phyloP scores from a whole-genome alignment of 1,140 invertebrate species.

The Brachionus asplanchnoidis region DNA sequence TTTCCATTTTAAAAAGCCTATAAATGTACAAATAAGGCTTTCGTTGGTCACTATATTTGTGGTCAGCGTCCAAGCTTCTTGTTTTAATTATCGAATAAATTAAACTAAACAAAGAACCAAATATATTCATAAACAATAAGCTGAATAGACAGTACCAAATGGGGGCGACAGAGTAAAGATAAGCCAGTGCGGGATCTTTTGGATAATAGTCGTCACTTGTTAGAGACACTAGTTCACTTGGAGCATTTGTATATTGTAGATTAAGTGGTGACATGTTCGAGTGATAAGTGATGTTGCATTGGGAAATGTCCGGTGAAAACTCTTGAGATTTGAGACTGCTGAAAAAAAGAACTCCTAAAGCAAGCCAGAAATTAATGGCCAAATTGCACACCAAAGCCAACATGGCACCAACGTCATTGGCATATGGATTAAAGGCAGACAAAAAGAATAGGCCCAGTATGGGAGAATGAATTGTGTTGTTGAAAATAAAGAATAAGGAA shows the following conservation, averaged over 20 bases:
- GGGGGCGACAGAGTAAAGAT: not conserved
- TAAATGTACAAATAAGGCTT: slow-evolving; percentile 2
- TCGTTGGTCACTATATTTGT: not conserved
- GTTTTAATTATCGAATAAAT: slow-evolving; percentile 6
- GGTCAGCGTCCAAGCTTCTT: not conserved
- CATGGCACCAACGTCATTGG: slow-evolving; percentile 12
- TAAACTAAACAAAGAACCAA: not conserved
- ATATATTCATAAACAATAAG: not conserved
- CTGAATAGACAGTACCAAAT: slow-evolving; percentile 32
- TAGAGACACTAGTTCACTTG: not conserved
- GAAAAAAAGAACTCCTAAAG: not conserved
- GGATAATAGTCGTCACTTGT: not conserved
- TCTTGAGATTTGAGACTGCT: slow-evolving; percentile 18
- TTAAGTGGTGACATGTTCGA: not conserved
- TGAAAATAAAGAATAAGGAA: not conserved
- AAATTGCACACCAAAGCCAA: not conserved
- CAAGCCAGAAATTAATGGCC: slow-evolving; percentile 21
- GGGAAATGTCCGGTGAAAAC: not conserved
- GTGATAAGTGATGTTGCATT: not conserved
- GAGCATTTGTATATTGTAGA: not conserved
- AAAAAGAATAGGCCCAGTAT: slow-evolving; percentile 13
- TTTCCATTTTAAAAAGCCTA: not conserved
- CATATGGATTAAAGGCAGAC: slow-evolving; percentile 22
- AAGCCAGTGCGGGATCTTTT: not conserved
- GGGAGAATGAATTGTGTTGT: slow-evolving; percentile 11